A percentile compares a stretch with the other conserved stretches of the same genome.
phyloP scores from a whole-genome alignment of 2,113 vertebrate species.

The Eptesicus fuscus region DNA sequence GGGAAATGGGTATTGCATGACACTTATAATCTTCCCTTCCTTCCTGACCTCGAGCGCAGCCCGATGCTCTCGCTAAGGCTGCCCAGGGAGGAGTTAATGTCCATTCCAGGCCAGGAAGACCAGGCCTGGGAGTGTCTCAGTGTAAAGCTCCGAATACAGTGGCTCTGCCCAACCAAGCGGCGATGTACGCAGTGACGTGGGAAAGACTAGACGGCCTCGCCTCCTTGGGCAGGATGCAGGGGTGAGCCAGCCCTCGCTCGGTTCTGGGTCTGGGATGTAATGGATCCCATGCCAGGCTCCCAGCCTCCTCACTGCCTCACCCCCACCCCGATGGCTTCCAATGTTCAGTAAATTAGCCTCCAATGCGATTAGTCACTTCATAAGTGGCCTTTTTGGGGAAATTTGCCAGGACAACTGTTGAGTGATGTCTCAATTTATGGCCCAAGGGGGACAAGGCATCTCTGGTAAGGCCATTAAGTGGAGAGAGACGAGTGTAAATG shows the following conservation, averaged over 20 bases:
- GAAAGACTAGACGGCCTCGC: neutral
- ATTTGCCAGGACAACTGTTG: constrained; percentile 75
- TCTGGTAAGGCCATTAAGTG: constrained; percentile 70
- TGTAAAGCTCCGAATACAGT: neutral
- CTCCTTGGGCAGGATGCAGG: neutral
- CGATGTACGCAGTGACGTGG: neutral
- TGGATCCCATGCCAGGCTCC: constrained; percentile 31
- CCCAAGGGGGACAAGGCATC: constrained; percentile 65
- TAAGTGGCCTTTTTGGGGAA: constrained; percentile 74
- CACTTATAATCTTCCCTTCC: constrained; percentile 52
- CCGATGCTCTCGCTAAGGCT: neutral
- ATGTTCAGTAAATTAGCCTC: constrained; percentile 70
- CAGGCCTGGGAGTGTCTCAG: neutral
- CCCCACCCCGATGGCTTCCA: constrained; percentile 22
- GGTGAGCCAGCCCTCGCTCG: neutral
- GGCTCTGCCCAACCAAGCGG: neutral
- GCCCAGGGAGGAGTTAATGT: constrained; percentile 40
- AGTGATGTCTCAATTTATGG: constrained; percentile 78
- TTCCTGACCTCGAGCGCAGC: constrained; percentile 24
- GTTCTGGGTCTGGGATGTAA: constrained; percentile 6
- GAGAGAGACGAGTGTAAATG: constrained; percentile 72
- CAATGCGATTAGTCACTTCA: constrained; percentile 68
- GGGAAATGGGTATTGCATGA: constrained; percentile 36
- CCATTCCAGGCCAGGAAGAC: constrained; percentile 54
- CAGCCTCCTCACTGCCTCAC: constrained; percentile 1